A percentile compares a stretch with the other conserved stretches of the same genome.
These are phyloP conservation scores for Smithornis capensis DNA, from an alignment of 2,113 vertebrate species.

Conservation along the genomic window DNA sequence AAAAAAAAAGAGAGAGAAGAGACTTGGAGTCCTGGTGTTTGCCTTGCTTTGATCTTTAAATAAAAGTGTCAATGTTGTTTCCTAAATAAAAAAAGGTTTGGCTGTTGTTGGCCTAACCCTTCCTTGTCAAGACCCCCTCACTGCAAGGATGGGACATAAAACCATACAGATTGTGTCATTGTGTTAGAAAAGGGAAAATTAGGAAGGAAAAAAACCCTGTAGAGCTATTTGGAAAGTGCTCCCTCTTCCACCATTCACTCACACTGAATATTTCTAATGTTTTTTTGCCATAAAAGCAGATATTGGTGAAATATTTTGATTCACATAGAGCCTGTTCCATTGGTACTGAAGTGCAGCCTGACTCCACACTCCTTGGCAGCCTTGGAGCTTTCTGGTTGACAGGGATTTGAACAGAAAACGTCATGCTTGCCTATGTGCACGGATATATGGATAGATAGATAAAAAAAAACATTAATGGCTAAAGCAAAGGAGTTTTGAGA, in stretches of 20 bases:
- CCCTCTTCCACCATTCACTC: not conserved
- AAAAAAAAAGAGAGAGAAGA: not conserved
- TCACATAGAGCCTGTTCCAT: not conserved
- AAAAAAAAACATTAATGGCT: not conserved
- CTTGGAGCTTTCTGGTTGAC: not conserved
- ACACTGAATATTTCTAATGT: not conserved
- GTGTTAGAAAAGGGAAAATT: not conserved
- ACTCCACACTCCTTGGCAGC: not conserved
- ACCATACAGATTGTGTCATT: not conserved
- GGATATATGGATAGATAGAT: not conserved
- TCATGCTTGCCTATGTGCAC: rapidly evolving
- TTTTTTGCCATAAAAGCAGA: not conserved
- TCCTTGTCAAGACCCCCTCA: not conserved
- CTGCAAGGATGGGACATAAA: not conserved
- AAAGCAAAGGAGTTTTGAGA: not conserved
- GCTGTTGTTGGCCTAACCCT: not conserved
- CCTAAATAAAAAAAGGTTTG: not conserved
- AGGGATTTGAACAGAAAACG: not conserved
- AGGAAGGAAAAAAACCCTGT: not conserved
- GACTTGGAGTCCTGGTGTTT: not conserved
- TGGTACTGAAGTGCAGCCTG: not conserved
- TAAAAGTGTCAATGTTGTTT: conserved; percentile 9
- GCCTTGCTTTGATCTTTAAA: conserved; percentile 43
- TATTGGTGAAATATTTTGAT: not conserved
- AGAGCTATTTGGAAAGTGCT: not conserved